These are phyloP conservation scores for Diorhabda elongata DNA, from an alignment of 1,140 invertebrate genomes.

Conservation along the genomic window DNA sequence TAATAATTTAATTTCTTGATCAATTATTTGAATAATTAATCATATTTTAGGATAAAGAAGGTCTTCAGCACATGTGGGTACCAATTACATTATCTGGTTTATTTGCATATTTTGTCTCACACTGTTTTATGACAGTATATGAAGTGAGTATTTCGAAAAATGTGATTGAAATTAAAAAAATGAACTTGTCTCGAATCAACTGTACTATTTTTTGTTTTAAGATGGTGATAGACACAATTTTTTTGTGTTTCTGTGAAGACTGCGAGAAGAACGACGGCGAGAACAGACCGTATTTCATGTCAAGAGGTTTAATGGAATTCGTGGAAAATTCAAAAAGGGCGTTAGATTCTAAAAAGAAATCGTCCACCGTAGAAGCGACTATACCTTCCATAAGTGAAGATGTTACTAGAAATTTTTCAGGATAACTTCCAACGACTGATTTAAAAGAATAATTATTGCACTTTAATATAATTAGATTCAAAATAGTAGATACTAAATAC, in stretches of 20 bases:
- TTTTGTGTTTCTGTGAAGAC: slow-evolving; percentile 81
- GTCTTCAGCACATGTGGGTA: slow-evolving; percentile 65
- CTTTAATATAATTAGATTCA: too few relatives aligned
- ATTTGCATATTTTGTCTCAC: slow-evolving; percentile 67
- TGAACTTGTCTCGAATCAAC: too few relatives aligned
- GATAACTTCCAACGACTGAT: not conserved
- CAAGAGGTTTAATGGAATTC: slow-evolving; percentile 67
- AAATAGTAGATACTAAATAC: too few relatives aligned
- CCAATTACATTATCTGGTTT: slow-evolving; percentile 61
- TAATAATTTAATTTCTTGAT: too few relatives aligned
- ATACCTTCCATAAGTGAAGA: slow-evolving; percentile 1
- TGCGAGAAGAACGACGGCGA: slow-evolving; percentile 71
- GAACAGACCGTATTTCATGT: slow-evolving; percentile 70
- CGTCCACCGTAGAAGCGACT: not conserved
- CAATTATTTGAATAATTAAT: too few relatives aligned
- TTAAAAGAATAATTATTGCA: too few relatives aligned
- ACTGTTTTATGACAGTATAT: slow-evolving; percentile 74
- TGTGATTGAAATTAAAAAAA: too few relatives aligned
- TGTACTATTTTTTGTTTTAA: slow-evolving; percentile 12
- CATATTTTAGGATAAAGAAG: slow-evolving; percentile 52
- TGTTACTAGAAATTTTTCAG: not conserved
- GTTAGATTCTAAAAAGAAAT: slow-evolving; percentile 5
- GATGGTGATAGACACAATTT: slow-evolving; percentile 49
- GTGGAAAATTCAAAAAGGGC: slow-evolving; percentile 58
- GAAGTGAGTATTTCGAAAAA: slow-evolving; percentile 56